phyloP scores from a whole-genome alignment of 1,140 invertebrate species.

The Hetaerina americana region DNA sequence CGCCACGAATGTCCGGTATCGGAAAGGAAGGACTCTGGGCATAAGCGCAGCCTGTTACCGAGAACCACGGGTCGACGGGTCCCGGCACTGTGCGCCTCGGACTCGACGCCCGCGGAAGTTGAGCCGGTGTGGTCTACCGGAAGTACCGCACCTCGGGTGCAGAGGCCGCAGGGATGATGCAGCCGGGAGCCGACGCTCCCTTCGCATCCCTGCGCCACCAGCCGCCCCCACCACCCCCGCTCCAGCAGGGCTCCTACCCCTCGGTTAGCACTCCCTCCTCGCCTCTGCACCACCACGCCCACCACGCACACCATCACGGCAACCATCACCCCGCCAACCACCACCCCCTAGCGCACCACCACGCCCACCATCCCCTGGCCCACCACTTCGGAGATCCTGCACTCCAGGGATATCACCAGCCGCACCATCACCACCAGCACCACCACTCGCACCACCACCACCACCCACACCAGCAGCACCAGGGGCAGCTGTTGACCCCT shows the following conservation, averaged over 20 bases:
- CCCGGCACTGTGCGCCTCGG: constrained; percentile 24
- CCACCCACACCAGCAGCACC: neutral
- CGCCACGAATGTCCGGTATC: too few species aligned
- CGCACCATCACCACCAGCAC: neutral
- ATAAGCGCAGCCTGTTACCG: too few species aligned
- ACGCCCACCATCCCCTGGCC: neutral
- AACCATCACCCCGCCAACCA: neutral
- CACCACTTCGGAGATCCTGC: neutral
- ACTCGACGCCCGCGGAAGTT: constrained; percentile 29
- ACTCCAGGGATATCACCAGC: too few species aligned
- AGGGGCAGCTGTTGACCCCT: neutral
- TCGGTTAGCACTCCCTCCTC: neutral
- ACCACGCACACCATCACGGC: constrained; percentile 16
- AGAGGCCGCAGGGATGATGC: constrained; percentile 46
- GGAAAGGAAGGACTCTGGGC: too few species aligned
- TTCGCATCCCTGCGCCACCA: constrained; percentile 38
- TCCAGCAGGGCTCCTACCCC: neutral
- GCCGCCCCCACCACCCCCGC: constrained; percentile 1
- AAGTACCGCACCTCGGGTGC: constrained; percentile 34
- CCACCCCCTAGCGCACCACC: neutral
- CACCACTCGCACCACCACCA: neutral
- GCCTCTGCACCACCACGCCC: neutral
- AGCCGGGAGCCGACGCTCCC: constrained; percentile 29
- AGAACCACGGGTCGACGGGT: too few species aligned
- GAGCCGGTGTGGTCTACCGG: constrained; percentile 33